Evolutionary conservation across 2,797 vertebrate species (phyloP).

Genomic region (Oreochromis mossambicus): DNA sequence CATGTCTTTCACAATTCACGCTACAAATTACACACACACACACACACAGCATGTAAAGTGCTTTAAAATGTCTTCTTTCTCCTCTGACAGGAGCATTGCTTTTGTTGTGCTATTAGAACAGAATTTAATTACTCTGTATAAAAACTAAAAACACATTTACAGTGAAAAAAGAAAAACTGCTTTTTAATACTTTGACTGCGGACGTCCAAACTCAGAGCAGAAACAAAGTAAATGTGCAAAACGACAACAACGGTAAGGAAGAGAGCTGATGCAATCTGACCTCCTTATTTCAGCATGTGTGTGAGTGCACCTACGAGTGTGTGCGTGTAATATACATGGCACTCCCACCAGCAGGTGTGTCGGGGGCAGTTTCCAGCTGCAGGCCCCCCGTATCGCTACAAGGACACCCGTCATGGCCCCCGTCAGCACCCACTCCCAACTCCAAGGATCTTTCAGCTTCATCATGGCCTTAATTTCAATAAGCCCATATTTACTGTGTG

Average conservation of each 20-base stretch:
- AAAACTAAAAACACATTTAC: not conserved
- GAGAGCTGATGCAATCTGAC: constrained; percentile 66
- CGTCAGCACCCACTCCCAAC: constrained; percentile 13
- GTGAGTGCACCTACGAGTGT: not conserved
- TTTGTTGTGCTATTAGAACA: not conserved
- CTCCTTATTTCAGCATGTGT: constrained; percentile 44
- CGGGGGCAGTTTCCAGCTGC: constrained; percentile 53
- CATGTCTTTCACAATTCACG: constrained; percentile 15
- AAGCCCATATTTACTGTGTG: not conserved
- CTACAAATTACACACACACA: not conserved
- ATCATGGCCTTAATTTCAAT: not conserved
- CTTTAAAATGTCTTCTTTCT: not conserved
- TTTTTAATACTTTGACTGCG: not conserved
- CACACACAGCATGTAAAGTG: not conserved
- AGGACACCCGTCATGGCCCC: constrained; percentile 40
- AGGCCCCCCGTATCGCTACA: constrained; percentile 41
- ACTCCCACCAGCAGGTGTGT: constrained; percentile 70
- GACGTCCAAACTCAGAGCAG: not conserved
- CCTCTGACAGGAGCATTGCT: not conserved
- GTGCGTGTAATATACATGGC: not conserved
- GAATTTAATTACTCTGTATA: not conserved
- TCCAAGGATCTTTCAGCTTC: not conserved
- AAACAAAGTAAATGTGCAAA: not conserved
- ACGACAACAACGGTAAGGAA: constrained; percentile 11
- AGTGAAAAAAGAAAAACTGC: not conserved